These are phyloP conservation scores for Dipus sagitta DNA, from an alignment of 2,797 vertebrate genomes.

Conservation along the genomic window DNA sequence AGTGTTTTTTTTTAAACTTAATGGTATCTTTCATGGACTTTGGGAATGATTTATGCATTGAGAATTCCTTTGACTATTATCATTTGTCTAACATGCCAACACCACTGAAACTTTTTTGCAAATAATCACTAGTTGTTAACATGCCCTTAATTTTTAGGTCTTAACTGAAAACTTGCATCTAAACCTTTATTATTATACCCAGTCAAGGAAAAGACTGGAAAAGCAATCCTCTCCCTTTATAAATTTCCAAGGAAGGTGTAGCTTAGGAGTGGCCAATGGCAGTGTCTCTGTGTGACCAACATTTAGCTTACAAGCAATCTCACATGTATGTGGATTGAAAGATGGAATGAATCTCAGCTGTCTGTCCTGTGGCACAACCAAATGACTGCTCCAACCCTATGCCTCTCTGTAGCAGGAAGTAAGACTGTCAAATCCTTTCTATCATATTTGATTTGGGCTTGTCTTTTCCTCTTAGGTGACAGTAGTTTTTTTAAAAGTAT, in stretches of 20 bases:
- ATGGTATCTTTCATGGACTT: neutral
- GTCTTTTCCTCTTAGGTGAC: neutral
- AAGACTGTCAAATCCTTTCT: neutral
- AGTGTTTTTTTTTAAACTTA: neutral
- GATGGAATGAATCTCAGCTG: neutral
- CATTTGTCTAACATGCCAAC: neutral
- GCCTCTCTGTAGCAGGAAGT: neutral
- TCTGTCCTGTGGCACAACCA: neutral
- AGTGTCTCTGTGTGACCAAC: neutral
- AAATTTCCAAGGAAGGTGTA: neutral
- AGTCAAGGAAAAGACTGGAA: neutral
- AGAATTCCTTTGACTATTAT: slow-evolving; percentile 1
- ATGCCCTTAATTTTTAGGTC: neutral
- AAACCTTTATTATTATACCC: neutral
- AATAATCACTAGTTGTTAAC: neutral
- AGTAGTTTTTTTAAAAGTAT: neutral
- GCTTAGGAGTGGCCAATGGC: neutral
- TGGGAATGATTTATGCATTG: neutral
- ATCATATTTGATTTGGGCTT: neutral
- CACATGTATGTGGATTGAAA: neutral
- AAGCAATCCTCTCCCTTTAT: neutral
- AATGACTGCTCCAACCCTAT: neutral
- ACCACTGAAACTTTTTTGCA: neutral
- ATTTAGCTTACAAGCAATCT: neutral
- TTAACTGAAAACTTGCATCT: neutral